Evolutionary conservation across 2,797 vertebrate genomes (phyloP), one percentile per base, ranked within the genome.

Genomic region (Manis javanica): DNA sequence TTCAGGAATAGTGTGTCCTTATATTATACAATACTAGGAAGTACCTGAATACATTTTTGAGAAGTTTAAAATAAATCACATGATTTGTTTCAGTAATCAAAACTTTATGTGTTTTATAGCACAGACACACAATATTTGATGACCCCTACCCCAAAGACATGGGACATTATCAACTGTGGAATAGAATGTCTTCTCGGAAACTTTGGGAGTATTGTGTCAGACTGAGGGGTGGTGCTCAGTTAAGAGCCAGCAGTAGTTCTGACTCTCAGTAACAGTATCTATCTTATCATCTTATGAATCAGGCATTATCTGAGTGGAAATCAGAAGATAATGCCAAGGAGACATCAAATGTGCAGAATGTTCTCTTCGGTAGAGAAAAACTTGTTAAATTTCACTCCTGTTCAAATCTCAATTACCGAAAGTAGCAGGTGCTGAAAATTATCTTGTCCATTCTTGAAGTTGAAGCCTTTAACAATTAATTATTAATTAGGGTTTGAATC

Each of bases 251-350:
- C 11, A 55, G n/a, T 42, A n/a, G 24, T 64, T 90, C 29, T 81
- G 69, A 64, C 37, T 86, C 81, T 90, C 34, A 71, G 84, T 92
- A 93, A 97, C 51, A 64, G 11, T 89, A 94, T 71, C 82, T 71
- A 4, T 39, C 24, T 24, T 95, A 79, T 88, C 57, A 59, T 71
- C 66, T 93, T 5, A 4, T 51, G 29, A 53, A 92, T 96, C 46
- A 74, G 46, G 53, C 39, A 26, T 95, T 95, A 51, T 95, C 96
- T 86, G 55, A 55, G 72, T 94, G 77, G 92, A 96, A 97, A 97
- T 95, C 77, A 94, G 57, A 92, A 95, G 68, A 75, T 51, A 92
- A 78, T 90, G 79, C 93, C 95, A 96, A 86, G 68, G 46, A 95
- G 74, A 66, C 63, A 87, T 93, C 49, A 92, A 46, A 83, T 75